Conservation (phyloP, 1,140 invertebrate genomes). For the Phocides pigmalion region DNA sequence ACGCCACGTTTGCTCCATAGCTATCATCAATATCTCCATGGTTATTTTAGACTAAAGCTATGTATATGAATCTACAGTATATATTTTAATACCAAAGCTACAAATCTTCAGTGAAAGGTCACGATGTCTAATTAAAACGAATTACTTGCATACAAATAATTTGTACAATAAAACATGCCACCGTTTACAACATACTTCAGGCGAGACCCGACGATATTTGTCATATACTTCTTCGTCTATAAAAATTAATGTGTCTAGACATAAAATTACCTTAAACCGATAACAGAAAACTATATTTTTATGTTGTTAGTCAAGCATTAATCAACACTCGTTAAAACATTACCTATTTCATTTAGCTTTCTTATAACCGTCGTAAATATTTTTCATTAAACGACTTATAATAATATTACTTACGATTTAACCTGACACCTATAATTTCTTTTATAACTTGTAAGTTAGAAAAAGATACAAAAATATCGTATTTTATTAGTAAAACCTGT, state of each 20-base stretch:
- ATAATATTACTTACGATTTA: not conserved
- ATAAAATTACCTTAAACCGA: conserved; percentile 4
- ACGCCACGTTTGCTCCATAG: conserved; percentile 8
- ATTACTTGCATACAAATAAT: no score
- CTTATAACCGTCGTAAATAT: not conserved
- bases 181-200: not conserved
- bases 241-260: conserved; percentile 9
- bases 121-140: no score
- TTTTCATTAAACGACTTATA: not conserved
- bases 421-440: not conserved
- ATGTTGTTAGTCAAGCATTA: not conserved
- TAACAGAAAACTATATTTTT: not conserved
- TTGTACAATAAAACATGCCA: no score
- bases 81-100: not conserved
- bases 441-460: no score
- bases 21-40: conserved; percentile 4
- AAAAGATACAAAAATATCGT: no score
- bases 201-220: not conserved
- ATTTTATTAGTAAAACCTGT: no score
- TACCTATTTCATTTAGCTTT: not conserved
- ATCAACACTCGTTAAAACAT: not conserved
- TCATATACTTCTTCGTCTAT: not conserved
- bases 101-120: no score
- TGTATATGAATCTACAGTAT: not conserved
- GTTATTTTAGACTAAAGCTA: not conserved